These are phyloP conservation scores for Takifugu rubripes DNA, from an alignment of 2,797 vertebrate species.

Conservation along the genomic window DNA sequence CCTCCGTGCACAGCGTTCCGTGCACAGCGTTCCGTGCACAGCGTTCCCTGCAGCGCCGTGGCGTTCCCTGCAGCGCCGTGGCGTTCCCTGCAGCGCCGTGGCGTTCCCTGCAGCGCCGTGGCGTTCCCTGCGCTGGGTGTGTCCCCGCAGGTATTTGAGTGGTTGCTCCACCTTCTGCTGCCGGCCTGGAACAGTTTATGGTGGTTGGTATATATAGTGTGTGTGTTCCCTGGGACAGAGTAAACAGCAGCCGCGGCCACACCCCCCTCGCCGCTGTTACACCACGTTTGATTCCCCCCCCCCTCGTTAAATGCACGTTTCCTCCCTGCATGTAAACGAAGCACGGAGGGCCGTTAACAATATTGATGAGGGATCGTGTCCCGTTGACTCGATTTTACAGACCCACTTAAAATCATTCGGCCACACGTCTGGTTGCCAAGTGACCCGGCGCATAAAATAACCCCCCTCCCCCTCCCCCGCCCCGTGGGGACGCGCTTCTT, in stretches of 20 bases:
- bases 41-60: no score
- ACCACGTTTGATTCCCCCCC: constrained; percentile 62
- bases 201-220: constrained; percentile 1
- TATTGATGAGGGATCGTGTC: constrained; percentile 61
- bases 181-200: no score
- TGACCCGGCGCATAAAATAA: neutral
- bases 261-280: constrained; percentile 39
- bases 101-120: no score
- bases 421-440: constrained; percentile 25
- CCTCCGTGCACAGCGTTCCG: no score
- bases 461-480: neutral
- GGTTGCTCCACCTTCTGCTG: neutral
- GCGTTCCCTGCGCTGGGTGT: no score
- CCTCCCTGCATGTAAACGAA: constrained; percentile 59
- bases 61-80: no score
- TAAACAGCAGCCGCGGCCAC: constrained; percentile 52
- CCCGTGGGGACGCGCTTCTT: no score
- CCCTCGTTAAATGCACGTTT: constrained; percentile 54
- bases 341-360: constrained; percentile 35
- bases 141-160: no score
- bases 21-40: no score
- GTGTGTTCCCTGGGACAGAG: constrained; percentile 46
- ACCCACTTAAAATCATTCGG: constrained; percentile 46
- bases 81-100: no score
- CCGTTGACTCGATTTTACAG: constrained; percentile 58